These are phyloP conservation scores for Triplophysa tibetana DNA, from an alignment of 2,113 vertebrate genomes.

Conservation along the genomic window DNA sequence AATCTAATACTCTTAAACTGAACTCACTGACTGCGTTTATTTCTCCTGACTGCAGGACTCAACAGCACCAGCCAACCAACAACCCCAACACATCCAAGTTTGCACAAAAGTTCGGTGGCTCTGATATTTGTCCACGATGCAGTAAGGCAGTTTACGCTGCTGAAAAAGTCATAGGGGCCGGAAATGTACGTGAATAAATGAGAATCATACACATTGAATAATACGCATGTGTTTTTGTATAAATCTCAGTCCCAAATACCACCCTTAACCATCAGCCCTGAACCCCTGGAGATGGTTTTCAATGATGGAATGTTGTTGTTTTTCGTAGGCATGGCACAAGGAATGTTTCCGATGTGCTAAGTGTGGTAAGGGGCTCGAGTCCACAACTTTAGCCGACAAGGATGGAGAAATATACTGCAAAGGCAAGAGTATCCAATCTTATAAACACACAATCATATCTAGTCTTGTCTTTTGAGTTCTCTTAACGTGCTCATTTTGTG, in stretches of 20 bases:
- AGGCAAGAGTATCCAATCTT: constrained; percentile 70
- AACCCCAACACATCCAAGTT: constrained; percentile 83
- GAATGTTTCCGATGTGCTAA: constrained; percentile 90
- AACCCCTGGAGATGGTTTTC: not conserved
- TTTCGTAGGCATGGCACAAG: constrained; percentile 89
- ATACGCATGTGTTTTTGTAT: no score
- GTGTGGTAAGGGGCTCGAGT: constrained; percentile 92
- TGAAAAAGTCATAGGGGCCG: constrained; percentile 91
- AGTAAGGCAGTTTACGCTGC: constrained; percentile 88
- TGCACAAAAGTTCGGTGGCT: constrained; percentile 84
- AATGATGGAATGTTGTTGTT: not conserved
- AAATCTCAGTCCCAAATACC: not conserved
- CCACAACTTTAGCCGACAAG: constrained; percentile 91
- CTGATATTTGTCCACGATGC: constrained; percentile 88
- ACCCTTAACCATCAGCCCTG: not conserved
- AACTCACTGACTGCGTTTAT: not conserved
- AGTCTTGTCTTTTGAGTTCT: not conserved
- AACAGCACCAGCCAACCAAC: constrained; percentile 80
- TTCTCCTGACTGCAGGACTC: constrained; percentile 52
- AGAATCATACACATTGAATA: no score
- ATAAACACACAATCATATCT: no score
- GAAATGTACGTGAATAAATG: constrained; percentile 78
- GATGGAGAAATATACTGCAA: constrained; percentile 97
- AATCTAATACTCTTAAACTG: not conserved
- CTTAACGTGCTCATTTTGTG: constrained; percentile 12